Evolutionary conservation across 2,113 vertebrate genomes (phyloP).

Genomic region (Neofelis nebulosa): DNA sequence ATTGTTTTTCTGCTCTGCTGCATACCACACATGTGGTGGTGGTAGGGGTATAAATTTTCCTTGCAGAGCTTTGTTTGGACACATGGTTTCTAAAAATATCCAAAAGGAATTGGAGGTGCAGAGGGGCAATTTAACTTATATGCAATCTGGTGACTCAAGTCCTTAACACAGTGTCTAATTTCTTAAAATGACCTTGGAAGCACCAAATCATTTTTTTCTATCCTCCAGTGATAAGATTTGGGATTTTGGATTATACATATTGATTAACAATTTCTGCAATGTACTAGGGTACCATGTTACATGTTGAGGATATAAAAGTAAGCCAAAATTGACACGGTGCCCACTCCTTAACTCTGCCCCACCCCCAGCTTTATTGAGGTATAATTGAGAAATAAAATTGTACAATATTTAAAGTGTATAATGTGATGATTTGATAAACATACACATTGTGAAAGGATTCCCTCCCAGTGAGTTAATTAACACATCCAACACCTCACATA

Average conservation of each 20-base stretch:
- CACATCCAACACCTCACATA: neutral
- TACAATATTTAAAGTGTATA: neutral
- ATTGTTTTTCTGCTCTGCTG: conserved; percentile 68
- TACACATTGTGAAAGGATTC: neutral
- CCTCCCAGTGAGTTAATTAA: neutral
- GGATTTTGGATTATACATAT: neutral
- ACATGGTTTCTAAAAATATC: conserved; percentile 75
- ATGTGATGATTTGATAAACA: neutral
- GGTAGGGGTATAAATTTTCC: conserved; percentile 51
- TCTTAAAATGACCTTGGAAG: conserved; percentile 29
- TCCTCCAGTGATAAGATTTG: neutral
- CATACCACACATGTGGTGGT: conserved; percentile 66
- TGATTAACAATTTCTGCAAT: neutral
- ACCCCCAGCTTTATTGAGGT: neutral
- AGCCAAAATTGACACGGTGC: neutral
- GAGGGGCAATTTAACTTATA: conserved; percentile 32
- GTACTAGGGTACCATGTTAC: neutral
- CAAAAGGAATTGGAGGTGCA: conserved; percentile 49
- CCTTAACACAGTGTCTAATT: neutral
- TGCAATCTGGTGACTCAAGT: conserved; percentile 38
- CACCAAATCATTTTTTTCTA: conserved; percentile 21
- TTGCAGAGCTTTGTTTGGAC: conserved; percentile 67
- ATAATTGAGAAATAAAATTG: neutral
- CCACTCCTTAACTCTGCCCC: neutral
- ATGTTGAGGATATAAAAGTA: neutral